Evolutionary conservation across 2,113 vertebrate genomes (phyloP).

Genomic region (Ophiodon elongatus): DNA sequence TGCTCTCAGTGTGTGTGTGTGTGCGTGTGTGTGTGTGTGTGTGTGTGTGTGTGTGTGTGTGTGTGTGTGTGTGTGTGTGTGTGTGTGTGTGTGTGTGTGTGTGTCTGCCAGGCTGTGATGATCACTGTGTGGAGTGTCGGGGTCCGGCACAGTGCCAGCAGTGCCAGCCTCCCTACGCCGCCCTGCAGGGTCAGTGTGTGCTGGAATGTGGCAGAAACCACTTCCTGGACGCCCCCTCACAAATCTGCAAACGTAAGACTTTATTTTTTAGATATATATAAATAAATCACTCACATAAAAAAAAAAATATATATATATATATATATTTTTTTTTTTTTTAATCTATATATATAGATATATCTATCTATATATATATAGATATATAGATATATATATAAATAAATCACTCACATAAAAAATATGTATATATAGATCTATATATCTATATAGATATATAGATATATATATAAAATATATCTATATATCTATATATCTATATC

Average conservation of each 20-base stretch:
- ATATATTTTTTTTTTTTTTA: too few species aligned
- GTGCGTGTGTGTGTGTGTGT: neutral
- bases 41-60: neutral
- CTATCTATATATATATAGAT: too few species aligned
- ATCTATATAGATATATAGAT: too few species aligned
- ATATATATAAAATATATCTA: too few species aligned
- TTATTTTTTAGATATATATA: neutral
- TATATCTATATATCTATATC: too few species aligned
- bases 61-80: neutral
- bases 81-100: slow-evolving; percentile 7
- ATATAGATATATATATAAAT: too few species aligned
- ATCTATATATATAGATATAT: too few species aligned
- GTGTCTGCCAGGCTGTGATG: slow-evolving; percentile 86
- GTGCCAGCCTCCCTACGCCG: slow-evolving; percentile 85
- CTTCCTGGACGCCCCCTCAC: slow-evolving; percentile 74
- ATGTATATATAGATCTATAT: too few species aligned
- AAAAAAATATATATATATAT: too few species aligned
- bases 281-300: neutral
- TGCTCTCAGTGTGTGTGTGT: neutral
- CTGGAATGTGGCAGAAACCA: slow-evolving; percentile 83
- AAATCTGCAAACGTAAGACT: slow-evolving; percentile 85
- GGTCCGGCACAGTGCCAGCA: slow-evolving; percentile 82
- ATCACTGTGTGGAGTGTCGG: slow-evolving; percentile 86
- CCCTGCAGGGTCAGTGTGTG: slow-evolving; percentile 85
- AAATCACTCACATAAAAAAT: too few species aligned